phyloP scores from a whole-genome alignment of 2,888 invertebrate genomes.

The Idaea dimidiata region DNA sequence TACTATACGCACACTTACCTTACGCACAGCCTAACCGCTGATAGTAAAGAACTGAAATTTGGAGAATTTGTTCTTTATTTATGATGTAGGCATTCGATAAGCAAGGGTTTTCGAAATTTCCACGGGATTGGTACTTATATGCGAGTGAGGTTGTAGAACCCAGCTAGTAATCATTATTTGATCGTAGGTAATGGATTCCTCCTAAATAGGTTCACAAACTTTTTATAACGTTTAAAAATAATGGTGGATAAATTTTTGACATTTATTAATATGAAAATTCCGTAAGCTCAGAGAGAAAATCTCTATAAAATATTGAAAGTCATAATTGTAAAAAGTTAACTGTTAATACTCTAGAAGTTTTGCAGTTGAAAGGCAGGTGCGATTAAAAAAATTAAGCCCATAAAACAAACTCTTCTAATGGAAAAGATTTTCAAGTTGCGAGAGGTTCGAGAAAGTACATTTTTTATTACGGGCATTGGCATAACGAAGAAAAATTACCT shows the following conservation, averaged over 20 bases:
- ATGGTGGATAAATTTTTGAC: neutral
- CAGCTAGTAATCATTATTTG: too few species aligned
- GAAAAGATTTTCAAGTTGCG: constrained; percentile 15
- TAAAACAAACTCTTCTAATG: constrained; percentile 20
- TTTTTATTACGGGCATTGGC: constrained; percentile 9
- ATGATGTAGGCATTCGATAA: too few species aligned
- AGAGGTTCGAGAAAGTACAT: constrained; percentile 10
- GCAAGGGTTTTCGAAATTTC: too few species aligned
- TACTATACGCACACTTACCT: too few species aligned
- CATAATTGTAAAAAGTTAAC: neutral
- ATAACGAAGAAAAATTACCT: constrained; percentile 3
- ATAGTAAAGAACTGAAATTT: too few species aligned
- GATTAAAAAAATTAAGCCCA: constrained; percentile 34
- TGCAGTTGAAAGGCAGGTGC: constrained; percentile 36
- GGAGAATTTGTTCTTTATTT: too few species aligned
- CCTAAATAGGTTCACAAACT: neutral
- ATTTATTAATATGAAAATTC: neutral
- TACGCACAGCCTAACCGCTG: too few species aligned
- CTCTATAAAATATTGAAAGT: constrained; percentile 1
- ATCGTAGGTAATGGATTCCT: too few species aligned
- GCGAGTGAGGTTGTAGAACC: too few species aligned
- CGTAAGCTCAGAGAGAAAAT: neutral
- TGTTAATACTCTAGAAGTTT: constrained; percentile 24
- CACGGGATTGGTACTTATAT: too few species aligned
- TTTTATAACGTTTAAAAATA: neutral